A percentile compares a stretch with the other conserved stretches of the same genome.
These are phyloP conservation scores for Penaeus indicus DNA, from an alignment of 1,140 invertebrate species.

Conservation along the genomic window DNA sequence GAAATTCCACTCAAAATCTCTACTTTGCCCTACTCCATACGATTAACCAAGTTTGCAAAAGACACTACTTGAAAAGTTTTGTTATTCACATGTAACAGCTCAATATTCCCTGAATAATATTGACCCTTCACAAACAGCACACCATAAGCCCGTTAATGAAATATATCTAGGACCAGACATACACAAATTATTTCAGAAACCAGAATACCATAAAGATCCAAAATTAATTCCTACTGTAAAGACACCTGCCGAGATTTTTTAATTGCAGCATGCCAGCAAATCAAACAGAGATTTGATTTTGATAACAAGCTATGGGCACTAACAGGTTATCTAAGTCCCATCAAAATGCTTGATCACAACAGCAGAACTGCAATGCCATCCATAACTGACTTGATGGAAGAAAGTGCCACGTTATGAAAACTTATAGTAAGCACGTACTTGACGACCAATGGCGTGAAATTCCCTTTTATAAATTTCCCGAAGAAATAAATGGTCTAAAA, in stretches of 20 bases:
- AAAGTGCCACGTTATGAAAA: not conserved
- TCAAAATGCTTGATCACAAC: not conserved
- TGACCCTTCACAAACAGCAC: not conserved
- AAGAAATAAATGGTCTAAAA: not conserved
- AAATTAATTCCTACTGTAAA: not conserved
- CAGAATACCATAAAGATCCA: not conserved
- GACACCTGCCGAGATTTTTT: not conserved
- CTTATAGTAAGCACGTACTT: not conserved
- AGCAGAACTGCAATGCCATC: not conserved
- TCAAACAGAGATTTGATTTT: not conserved
- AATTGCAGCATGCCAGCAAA: not conserved
- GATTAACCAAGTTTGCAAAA: not conserved
- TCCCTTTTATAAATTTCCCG: not conserved
- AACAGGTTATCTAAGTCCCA: not conserved
- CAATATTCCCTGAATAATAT: not conserved
- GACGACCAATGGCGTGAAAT: not conserved
- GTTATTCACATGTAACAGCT: not conserved
- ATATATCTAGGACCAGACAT: not conserved
- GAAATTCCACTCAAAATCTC: too few species aligned
- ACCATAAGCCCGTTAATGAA: not conserved
- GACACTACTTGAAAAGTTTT: not conserved
- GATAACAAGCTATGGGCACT: not conserved
- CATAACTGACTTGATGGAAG: not conserved
- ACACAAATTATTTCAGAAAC: not conserved
- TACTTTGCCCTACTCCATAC: too few species aligned